Evolutionary conservation across 2,113 vertebrate genomes (phyloP).

Genomic region (Puma concolor): DNA sequence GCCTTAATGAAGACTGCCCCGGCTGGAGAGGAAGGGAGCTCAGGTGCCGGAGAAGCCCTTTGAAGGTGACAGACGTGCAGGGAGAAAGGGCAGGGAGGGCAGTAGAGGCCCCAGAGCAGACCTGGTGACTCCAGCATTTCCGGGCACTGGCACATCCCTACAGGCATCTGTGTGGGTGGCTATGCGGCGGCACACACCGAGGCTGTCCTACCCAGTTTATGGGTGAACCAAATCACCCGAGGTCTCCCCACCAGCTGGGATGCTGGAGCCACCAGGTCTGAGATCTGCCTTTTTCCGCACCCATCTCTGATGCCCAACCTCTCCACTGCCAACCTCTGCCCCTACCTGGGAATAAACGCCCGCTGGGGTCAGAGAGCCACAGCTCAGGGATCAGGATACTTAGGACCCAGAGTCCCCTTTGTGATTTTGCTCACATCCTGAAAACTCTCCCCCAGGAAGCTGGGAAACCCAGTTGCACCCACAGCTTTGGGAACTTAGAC

Average conservation of each 20-base stretch:
- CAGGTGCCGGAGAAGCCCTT: neutral
- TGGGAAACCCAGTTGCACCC: neutral
- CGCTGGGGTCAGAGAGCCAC: neutral
- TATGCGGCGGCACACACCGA: neutral
- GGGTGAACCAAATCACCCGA: rapidly evolving
- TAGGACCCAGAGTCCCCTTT: too few species aligned
- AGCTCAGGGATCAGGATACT: neutral
- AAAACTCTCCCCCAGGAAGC: neutral
- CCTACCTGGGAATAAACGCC: rapidly evolving
- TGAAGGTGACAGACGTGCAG: neutral
- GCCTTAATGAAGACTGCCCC: rapidly evolving
- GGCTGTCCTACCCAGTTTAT: neutral
- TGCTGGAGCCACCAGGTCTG: rapidly evolving
- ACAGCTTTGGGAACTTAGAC: neutral
- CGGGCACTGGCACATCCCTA: rapidly evolving
- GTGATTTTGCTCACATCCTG: neutral
- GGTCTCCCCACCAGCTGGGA: neutral
- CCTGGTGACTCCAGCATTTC: neutral
- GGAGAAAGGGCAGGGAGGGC: too few species aligned
- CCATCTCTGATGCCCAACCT: neutral
- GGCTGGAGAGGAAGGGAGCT: neutral
- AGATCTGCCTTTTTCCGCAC: neutral
- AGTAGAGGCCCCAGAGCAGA: neutral
- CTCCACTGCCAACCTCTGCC: neutral
- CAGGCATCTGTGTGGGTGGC: too few species aligned